These are phyloP conservation scores for Danionella cerebrum DNA, from an alignment of 2,113 vertebrate genomes.

Conservation along the genomic window DNA sequence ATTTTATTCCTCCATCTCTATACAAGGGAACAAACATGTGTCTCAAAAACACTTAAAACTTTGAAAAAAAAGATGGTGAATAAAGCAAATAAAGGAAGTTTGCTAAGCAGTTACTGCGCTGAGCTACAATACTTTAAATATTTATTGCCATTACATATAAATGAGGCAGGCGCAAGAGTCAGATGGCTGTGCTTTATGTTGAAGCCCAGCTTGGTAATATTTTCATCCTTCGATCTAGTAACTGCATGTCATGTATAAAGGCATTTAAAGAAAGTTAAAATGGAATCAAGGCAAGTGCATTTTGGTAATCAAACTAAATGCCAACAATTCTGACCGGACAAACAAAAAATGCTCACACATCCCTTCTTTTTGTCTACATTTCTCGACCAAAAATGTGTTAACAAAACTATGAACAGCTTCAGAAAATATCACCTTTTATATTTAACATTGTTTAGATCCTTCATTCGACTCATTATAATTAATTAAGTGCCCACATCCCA, in stretches of 20 bases:
- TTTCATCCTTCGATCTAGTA: constrained; percentile 5
- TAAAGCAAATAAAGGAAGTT: constrained; percentile 26
- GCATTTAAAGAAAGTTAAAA: constrained; percentile 34
- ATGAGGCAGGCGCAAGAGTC: constrained; percentile 1
- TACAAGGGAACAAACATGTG: constrained; percentile 45
- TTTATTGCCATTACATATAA: constrained; percentile 54
- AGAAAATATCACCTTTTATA: constrained; percentile 5
- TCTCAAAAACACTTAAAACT: constrained; percentile 9
- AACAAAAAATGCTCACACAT: constrained; percentile 18
- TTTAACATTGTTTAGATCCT: constrained; percentile 20
- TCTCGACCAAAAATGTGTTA: constrained; percentile 27
- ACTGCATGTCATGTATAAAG: constrained; percentile 33
- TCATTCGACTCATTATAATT: constrained; percentile 10
- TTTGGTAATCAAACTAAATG: constrained; percentile 14
- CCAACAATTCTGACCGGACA: constrained; percentile 15
- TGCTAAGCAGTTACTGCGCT: constrained; percentile 46
- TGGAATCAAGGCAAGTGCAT: constrained; percentile 46
- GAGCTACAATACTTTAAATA: constrained; percentile 19
- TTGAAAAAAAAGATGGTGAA: constrained; percentile 24
- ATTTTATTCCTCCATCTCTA: constrained; percentile 36
- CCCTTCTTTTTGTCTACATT: constrained; percentile 16
- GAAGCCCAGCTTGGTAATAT: background rate
- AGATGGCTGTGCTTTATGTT: background rate
- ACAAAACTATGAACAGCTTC: constrained; percentile 25
- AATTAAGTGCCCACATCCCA: background rate